Conservation (phyloP, 2,888 invertebrate species). For the Creontiades dilutus region DNA sequence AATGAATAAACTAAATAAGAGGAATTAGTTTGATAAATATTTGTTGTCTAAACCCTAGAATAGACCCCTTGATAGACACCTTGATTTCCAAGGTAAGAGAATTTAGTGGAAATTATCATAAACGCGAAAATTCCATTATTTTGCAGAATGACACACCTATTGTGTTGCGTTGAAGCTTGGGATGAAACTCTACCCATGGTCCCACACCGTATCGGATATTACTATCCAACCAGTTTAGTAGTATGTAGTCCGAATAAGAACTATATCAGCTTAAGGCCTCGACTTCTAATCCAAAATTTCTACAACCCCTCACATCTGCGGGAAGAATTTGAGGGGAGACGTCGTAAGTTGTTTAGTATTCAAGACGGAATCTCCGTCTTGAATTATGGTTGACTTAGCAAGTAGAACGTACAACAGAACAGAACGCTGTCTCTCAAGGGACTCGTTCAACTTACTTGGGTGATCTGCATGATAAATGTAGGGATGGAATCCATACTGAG, state of each 20-base stretch:
- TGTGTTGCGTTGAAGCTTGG: too few relatives aligned
- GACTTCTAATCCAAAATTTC: conserved; percentile 13
- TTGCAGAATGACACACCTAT: too few relatives aligned
- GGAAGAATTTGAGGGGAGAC: conserved; percentile 22
- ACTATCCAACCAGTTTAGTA: background rate
- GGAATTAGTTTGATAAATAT: too few relatives aligned
- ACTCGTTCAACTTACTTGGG: conserved; percentile 13
- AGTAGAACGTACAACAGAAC: background rate
- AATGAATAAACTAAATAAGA: too few relatives aligned
- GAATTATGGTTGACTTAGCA: conserved; percentile 45
- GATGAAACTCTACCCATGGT: background rate
- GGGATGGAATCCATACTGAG: background rate
- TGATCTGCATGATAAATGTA: conserved; percentile 25
- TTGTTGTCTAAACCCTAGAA: too few relatives aligned
- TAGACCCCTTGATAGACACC: too few relatives aligned
- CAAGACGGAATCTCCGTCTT: background rate
- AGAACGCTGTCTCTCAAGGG: background rate
- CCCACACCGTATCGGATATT: background rate
- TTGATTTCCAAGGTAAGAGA: too few relatives aligned
- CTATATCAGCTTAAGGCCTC: background rate
- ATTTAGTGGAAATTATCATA: too few relatives aligned
- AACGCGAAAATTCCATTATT: too few relatives aligned
- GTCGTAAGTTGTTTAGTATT: conserved; percentile 26
- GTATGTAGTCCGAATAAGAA: conserved; percentile 8
- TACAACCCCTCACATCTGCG: background rate